Evolutionary conservation across 2,797 vertebrate genomes (phyloP), one percentile per base, ranked within the genome.

Genomic region (Sebastes oblongus): DNA sequence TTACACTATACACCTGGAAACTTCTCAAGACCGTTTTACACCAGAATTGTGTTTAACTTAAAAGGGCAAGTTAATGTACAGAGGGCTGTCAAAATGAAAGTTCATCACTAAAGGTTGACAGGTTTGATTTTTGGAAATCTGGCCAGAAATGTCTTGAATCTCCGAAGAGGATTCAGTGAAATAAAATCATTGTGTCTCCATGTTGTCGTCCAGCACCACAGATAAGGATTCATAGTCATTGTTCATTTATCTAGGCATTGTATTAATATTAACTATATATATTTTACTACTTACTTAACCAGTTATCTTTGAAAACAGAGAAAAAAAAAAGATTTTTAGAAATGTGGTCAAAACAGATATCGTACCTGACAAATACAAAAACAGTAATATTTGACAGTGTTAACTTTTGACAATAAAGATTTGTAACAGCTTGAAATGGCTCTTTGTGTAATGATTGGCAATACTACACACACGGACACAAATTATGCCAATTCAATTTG

Each of bases 351-450:
- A 85, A 89, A 82, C 32, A 61, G 55, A 80, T 80, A 85, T 71
- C 39, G 8, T 86, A 86, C 22, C 74, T 70, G 39, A 75, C 10
- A n/a, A 73, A 82, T 81, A 78, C 70, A 81, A 58, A 85, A 86
- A 84, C 81, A 78, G 71, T 81, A 73, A 83, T 78, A 91, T 91
- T 89, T 89, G 83, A 93, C 89, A 88, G 81, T 89, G 87, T 88
- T 84, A 65, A 87, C 80, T 94, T 95, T 94, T 94, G 85, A 93
- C 79, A 90, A 93, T 89, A 94, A 94, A 94, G 61, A 93, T 94
- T 93, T 92, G 80, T 93, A 94, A 94, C 77, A 91, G 90, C 90
- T 91, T 91, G 84, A 90, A 86, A 66, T 68, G 64, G 6, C 12
- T 66, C 64, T 78, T 74, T 87, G 84, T 86, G 78, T 87, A 4